Evolutionary conservation across 2,113 vertebrate genomes (phyloP).

Genomic region (Aplodontia rufa): DNA sequence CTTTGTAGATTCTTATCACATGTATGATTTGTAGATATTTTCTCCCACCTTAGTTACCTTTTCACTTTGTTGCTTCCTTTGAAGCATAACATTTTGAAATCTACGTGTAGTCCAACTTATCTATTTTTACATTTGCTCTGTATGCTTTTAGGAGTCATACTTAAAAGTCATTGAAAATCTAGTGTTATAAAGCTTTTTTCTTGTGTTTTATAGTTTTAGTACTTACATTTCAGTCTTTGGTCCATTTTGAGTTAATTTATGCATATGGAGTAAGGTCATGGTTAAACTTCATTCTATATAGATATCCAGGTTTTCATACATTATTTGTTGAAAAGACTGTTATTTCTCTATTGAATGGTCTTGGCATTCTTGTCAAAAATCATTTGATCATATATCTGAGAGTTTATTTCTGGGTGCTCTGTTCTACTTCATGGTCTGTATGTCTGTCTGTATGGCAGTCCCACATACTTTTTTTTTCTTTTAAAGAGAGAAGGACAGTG

Average conservation of each 20-base stretch:
- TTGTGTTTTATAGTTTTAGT: not conserved
- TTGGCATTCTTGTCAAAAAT: not conserved
- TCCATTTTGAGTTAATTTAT: constrained; percentile 14
- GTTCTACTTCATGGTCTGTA: not conserved
- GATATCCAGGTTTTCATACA: not conserved
- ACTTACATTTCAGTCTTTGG: constrained; percentile 13
- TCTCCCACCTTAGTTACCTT: not conserved
- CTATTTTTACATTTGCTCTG: not conserved
- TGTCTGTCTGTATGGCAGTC: not conserved
- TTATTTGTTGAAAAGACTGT: not conserved
- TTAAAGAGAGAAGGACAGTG: no score
- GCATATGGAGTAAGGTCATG: not conserved
- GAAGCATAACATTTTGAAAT: not conserved
- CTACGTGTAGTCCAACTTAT: not conserved
- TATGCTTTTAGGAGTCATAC: not conserved
- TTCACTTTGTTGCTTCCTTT: constrained; percentile 10
- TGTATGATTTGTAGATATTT: constrained; percentile 4
- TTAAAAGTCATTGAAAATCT: not conserved
- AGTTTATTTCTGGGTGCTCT: not conserved
- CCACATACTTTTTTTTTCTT: no score
- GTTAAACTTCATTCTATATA: not conserved
- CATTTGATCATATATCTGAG: not conserved
- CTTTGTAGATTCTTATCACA: not conserved
- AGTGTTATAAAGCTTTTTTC: not conserved
- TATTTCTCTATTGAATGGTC: not conserved